Evolutionary conservation across 2,113 vertebrate genomes (phyloP).

Genomic region (Xenus cinereus): DNA sequence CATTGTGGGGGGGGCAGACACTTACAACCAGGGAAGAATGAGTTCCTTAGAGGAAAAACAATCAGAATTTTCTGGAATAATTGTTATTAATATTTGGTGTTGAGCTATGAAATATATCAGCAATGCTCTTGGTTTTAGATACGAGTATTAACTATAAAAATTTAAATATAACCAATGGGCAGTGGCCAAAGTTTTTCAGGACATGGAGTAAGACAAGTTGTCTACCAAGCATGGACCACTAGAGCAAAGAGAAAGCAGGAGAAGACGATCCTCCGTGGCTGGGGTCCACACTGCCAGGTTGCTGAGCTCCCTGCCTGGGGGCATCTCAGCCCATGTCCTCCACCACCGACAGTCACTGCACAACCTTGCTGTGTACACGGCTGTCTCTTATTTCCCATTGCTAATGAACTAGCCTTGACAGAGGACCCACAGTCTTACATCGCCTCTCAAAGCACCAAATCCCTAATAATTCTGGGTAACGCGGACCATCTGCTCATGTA

Average conservation of each 20-base stretch:
- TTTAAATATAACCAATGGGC: not conserved
- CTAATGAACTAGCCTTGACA: not conserved
- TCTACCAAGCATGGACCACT: not conserved
- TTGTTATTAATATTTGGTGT: not conserved
- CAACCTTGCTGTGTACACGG: not conserved
- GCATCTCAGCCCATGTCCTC: not conserved
- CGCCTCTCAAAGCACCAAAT: not conserved
- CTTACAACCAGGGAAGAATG: not conserved
- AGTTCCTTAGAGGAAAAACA: not conserved
- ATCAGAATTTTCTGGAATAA: not conserved
- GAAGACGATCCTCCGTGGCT: not conserved
- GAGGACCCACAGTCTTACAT: not conserved
- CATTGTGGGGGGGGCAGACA: not conserved
- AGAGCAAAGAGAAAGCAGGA: not conserved
- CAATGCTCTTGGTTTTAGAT: not conserved
- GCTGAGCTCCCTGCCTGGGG: not conserved
- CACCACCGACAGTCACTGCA: rapidly evolving
- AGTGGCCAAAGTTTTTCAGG: not conserved
- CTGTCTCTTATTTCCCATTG: not conserved
- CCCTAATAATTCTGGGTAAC: not conserved
- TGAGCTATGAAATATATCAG: not conserved
- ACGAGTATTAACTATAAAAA: not conserved
- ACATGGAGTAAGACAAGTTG: not conserved
- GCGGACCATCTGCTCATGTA: not conserved
- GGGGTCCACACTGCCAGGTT: not conserved